phyloP scores from a whole-genome alignment of 2,113 vertebrate genomes.

The Isichthys henryi region DNA sequence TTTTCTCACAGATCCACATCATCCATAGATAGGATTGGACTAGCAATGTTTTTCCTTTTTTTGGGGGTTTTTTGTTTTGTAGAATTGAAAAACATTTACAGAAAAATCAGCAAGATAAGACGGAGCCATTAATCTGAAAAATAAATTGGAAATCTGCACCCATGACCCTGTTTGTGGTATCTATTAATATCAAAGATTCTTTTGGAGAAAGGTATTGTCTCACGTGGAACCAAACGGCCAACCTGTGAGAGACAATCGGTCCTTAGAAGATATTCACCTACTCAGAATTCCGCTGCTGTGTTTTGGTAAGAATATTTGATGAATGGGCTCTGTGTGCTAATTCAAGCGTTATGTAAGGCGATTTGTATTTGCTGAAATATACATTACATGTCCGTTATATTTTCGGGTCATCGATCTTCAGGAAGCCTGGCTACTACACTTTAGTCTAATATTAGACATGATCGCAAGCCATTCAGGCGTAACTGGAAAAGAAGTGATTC shows the following conservation, averaged over 20 bases:
- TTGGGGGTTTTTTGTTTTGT: neutral
- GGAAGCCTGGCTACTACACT: neutral
- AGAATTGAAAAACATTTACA: neutral
- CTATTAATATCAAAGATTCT: neutral
- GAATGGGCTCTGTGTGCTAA: neutral
- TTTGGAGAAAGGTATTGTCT: neutral
- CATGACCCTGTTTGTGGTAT: neutral
- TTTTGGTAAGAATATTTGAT: neutral
- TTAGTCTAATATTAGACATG: neutral
- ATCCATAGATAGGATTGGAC: neutral
- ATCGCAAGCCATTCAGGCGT: neutral
- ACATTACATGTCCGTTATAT: neutral
- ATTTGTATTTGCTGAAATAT: neutral
- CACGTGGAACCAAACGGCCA: neutral
- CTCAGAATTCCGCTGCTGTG: neutral
- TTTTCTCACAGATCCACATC: neutral
- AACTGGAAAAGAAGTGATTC: neutral
- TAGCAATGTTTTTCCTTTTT: neutral
- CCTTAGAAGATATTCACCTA: neutral
- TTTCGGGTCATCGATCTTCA: neutral
- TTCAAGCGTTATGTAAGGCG: neutral
- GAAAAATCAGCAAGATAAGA: neutral
- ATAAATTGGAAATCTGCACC: neutral
- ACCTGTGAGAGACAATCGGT: neutral
- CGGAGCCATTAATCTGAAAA: neutral